These are phyloP conservation scores for Hypsibius dujardini DNA, from an alignment of 1,140 invertebrate genomes.

Conservation along the genomic window DNA sequence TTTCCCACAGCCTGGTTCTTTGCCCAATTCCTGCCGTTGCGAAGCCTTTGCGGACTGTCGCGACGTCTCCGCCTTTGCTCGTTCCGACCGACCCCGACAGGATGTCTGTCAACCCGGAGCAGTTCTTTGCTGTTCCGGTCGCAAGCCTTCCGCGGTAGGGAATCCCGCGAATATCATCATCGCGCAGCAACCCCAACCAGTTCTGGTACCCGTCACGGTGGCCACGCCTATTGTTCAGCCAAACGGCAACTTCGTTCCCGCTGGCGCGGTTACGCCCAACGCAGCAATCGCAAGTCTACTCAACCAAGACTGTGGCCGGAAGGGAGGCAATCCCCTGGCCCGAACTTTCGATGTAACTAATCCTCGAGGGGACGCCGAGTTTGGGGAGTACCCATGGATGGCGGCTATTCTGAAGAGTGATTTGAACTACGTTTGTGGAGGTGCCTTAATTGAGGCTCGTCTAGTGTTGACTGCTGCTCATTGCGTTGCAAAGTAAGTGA, in stretches of 20 bases:
- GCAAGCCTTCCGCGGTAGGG: neutral
- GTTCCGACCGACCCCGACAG: neutral
- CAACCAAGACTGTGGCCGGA: neutral
- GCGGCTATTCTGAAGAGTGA: conserved; percentile 75
- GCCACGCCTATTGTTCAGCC: neutral
- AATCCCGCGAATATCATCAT: neutral
- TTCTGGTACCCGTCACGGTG: neutral
- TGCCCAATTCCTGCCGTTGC: neutral
- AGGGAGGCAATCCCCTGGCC: conserved; percentile 11
- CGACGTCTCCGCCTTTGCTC: conserved; percentile 13
- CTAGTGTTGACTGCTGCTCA: conserved; percentile 74
- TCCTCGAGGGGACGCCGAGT: neutral
- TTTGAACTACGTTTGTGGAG: conserved; percentile 71
- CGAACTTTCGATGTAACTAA: neutral
- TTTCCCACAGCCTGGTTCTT: neutral
- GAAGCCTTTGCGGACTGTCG: conserved; percentile 10
- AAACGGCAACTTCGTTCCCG: neutral
- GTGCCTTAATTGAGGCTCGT: conserved; percentile 58
- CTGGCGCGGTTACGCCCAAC: neutral
- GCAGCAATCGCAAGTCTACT: neutral
- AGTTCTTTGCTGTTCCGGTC: neutral
- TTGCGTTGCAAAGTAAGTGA: conserved; percentile 62
- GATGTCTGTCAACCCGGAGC: neutral
- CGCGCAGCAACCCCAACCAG: neutral
- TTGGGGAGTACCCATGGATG: conserved; percentile 5